Conservation (phyloP, 2,888 invertebrate species). For the Cantharis rufa region DNA sequence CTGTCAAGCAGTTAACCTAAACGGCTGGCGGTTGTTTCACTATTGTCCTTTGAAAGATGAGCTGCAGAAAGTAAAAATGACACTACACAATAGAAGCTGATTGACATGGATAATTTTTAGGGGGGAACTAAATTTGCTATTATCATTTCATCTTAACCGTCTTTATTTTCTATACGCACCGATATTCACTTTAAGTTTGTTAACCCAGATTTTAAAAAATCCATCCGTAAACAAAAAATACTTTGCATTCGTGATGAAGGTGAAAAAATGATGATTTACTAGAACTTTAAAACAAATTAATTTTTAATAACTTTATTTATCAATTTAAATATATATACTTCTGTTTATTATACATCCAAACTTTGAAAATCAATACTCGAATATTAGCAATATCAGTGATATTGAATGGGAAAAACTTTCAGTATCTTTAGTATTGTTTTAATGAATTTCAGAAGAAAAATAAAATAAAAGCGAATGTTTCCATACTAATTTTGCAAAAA, state of each 20-base stretch:
- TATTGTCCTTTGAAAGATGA: conserved; percentile 27
- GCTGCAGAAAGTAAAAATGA: conserved; percentile 20
- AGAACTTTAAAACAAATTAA: no score
- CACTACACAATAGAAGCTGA: conserved; percentile 30
- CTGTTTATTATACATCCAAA: no score
- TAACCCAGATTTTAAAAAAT: not conserved
- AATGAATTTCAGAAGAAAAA: no score
- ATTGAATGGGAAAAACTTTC: no score
- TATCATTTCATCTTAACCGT: not conserved
- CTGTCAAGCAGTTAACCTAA: conserved; percentile 22
- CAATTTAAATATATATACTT: no score
- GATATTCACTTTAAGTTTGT: not conserved
- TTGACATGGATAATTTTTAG: conserved; percentile 37
- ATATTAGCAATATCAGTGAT: not conserved
- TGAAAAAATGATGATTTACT: no score
- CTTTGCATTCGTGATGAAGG: no score
- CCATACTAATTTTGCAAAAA: no score
- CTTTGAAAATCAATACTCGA: not conserved
- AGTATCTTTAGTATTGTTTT: no score
- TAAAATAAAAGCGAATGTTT: no score
- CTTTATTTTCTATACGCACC: not conserved
- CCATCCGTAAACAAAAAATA: no score
- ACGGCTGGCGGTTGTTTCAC: conserved; percentile 25
- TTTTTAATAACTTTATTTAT: no score
- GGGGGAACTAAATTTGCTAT: not conserved